These are phyloP conservation scores for Nymphalis urticae DNA, from an alignment of 2,888 invertebrate genomes.

Conservation along the genomic window DNA sequence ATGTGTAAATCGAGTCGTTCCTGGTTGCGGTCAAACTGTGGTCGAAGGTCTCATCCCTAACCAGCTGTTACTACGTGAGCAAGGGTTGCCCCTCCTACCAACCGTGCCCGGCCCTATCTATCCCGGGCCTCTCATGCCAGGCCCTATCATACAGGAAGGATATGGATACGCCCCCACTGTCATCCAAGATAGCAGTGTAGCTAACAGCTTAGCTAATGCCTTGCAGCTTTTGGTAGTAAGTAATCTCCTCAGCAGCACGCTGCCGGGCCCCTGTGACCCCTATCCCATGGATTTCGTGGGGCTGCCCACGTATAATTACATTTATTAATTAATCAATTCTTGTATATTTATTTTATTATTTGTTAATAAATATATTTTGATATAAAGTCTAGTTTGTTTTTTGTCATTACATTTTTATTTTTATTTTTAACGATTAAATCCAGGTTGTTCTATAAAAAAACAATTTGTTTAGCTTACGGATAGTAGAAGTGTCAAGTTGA, in stretches of 20 bases:
- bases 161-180: constrained; percentile 47
- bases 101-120: constrained; percentile 39
- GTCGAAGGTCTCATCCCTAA: constrained; percentile 41
- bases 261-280: constrained; percentile 49
- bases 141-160: constrained; percentile 30
- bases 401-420: too few relatives aligned
- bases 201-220: constrained; percentile 66
- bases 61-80: constrained; percentile 46
- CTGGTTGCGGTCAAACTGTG: constrained; percentile 45
- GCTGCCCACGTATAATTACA: constrained; percentile 36
- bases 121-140: constrained; percentile 31
- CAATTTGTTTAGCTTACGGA: too few relatives aligned
- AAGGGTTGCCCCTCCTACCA: constrained; percentile 36
- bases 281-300: constrained; percentile 29
- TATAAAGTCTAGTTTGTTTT: constrained; percentile 4
- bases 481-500: too few relatives aligned
- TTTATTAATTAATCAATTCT: constrained; percentile 24
- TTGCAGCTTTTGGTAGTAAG: constrained; percentile 67
- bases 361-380: constrained; percentile 8
- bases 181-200: constrained; percentile 65
- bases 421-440: too few relatives aligned
- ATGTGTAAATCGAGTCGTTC: constrained; percentile 53
- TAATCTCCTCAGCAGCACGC: constrained; percentile 60
- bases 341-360: constrained; percentile 1
- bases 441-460: too few relatives aligned